Percentiles rank a stretch among this genome's conserved stretches.
Conservation (phyloP, 2,113 vertebrate species). For the Hippocampus barbouri region DNA sequence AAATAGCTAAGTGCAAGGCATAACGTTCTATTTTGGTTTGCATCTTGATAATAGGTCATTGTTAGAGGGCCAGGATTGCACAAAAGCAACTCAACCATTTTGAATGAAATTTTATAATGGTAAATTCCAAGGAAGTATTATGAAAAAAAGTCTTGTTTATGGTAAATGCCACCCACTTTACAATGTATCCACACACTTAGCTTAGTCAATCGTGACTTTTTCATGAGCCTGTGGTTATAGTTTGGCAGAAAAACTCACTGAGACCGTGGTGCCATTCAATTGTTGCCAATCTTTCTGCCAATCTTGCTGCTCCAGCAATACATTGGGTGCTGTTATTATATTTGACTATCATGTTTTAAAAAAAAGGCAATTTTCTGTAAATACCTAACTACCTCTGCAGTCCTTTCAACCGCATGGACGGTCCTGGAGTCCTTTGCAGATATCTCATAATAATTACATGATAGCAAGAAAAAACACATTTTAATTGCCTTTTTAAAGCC, state of each 20-base stretch:
- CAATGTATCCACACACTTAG: background rate
- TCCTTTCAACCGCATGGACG: slow-evolving; percentile 52
- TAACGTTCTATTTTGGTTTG: background rate
- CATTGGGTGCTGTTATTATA: slow-evolving; percentile 43
- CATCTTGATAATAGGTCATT: background rate
- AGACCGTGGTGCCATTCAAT: background rate
- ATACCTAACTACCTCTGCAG: slow-evolving; percentile 36
- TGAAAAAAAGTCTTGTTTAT: background rate
- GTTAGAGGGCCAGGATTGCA: background rate
- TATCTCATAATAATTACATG: slow-evolving; percentile 65
- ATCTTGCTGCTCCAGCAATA: too few relatives aligned
- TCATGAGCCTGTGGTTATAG: too few relatives aligned
- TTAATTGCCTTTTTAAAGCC: slow-evolving; percentile 71
- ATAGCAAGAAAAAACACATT: slow-evolving; percentile 66
- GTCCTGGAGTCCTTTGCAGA: slow-evolving; percentile 64
- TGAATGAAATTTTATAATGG: background rate
- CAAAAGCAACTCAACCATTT: background rate
- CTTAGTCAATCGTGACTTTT: background rate
- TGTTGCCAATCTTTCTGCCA: slow-evolving; percentile 10
- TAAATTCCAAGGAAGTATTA: background rate
- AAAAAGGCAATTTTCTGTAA: slow-evolving; percentile 44
- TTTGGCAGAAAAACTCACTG: background rate
- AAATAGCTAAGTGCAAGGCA: background rate
- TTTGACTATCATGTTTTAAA: slow-evolving; percentile 54
- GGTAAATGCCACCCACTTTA: background rate